Evolutionary conservation across 2,113 vertebrate genomes (phyloP), one percentile per base, ranked within the genome.

Genomic region (Columbina picui): DNA sequence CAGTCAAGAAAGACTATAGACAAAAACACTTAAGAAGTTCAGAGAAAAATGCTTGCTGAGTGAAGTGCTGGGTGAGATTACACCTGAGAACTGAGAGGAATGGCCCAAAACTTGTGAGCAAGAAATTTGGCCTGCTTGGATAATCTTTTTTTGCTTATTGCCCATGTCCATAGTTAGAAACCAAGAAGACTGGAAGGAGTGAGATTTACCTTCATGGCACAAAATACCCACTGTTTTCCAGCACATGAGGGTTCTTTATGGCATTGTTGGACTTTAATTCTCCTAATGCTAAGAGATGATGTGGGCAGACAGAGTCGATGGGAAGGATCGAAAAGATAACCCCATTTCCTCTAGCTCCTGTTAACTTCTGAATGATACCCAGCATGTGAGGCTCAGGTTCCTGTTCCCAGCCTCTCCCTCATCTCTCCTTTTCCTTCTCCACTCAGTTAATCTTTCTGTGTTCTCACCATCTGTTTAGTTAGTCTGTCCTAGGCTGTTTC

Each of bases 401-500:
- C 88, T 74, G 20, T 86, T 90, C 55, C 55, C 76, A 88, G 67
- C n/a, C 36, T 52, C 43, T 94, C 69, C 49, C 25, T 75, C 38
- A 3, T 84, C 52, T 64, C 84, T 84, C 49, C n/a, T 94, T 79
- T 91, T 82, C 56, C 56, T 64, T 74, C 79, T 93, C 39, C 27
- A n/a, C 76, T 79, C 68, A 77, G 26, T 71, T 86, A 69, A 90
- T 90, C 73, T 93, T 84, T 88, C 64, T 53, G 50, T 63, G 1
- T 47, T 87, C 68, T 84, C 92, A 61, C 79, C 36, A 32, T 84
- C 49, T 91, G 34, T 92, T 91, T 87, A 87, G 80, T 78, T 55
- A 87, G 73, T 78, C 64, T 68, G 43, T 64, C 69, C 56, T 75
- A 64, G 39, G 70, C 52, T 78, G n/a, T 67, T 90, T 81, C 80